phyloP scores from a whole-genome alignment of 2,797 vertebrate genomes.

The Odontamblyopus lacepedii region DNA sequence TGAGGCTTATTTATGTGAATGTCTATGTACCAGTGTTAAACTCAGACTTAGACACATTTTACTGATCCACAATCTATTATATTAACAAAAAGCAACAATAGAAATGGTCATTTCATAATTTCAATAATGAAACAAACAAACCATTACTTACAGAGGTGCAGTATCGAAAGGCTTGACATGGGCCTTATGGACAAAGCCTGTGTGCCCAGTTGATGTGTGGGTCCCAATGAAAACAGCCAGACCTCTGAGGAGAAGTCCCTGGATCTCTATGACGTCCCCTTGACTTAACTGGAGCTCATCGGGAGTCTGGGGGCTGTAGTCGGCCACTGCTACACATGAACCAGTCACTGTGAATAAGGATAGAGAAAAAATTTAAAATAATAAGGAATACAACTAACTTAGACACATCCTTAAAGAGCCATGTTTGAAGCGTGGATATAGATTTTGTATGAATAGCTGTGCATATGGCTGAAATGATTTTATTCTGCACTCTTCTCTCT shows the following conservation, averaged over 20 bases:
- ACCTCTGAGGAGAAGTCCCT: constrained; percentile 85
- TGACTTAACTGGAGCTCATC: constrained; percentile 87
- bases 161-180: constrained; percentile 79
- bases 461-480: no score
- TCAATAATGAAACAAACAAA: not conserved
- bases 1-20: not conserved
- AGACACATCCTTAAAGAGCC: not conserved
- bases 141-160: constrained; percentile 82
- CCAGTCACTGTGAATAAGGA: constrained; percentile 75
- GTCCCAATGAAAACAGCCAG: constrained; percentile 88
- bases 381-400: not conserved
- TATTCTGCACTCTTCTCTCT: no score
- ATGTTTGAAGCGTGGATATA: not conserved
- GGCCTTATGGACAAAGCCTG: constrained; percentile 85
- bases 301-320: constrained; percentile 75
- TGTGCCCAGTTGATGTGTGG: constrained; percentile 78
- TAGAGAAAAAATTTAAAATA: not conserved
- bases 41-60: no score
- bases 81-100: no score
- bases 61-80: no score
- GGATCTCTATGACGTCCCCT: constrained; percentile 86
- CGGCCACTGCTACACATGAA: constrained; percentile 79
- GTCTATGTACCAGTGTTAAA: no score
- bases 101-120: not conserved
- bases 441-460: not conserved